A percentile compares a stretch with the other conserved stretches of the same genome.
Conservation (phyloP, 2,888 invertebrate genomes). For the Amphipoea lucens region DNA sequence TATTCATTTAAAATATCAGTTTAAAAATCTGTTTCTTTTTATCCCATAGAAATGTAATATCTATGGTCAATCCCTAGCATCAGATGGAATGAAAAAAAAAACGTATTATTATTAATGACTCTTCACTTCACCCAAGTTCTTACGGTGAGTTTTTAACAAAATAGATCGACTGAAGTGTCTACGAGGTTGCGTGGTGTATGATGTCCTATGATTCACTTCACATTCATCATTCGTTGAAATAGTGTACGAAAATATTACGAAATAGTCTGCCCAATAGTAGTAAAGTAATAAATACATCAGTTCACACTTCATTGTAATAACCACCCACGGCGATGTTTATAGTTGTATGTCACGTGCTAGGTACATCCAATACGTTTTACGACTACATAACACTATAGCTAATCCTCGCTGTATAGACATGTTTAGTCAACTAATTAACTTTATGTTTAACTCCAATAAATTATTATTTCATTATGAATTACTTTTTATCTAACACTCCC, state of each 20-base stretch:
- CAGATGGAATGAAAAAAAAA: too few relatives aligned
- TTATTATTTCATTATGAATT: not conserved
- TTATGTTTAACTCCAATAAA: conserved; percentile 25
- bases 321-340: conserved; percentile 61
- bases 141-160: not conserved
- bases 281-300: conserved; percentile 60
- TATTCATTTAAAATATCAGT: too few relatives aligned
- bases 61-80: too few relatives aligned
- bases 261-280: conserved; percentile 48
- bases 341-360: conserved; percentile 59
- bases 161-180: conserved; percentile 9
- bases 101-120: too few relatives aligned
- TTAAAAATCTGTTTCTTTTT: too few relatives aligned
- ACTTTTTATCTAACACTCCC: not conserved
- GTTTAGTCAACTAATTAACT: conserved; percentile 53
- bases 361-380: conserved; percentile 53
- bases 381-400: conserved; percentile 49
- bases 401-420: conserved; percentile 38
- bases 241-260: conserved; percentile 47
- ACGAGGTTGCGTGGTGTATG: conserved; percentile 18
- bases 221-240: conserved; percentile 45
- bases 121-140: too few relatives aligned
- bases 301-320: conserved; percentile 55
- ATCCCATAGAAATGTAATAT: too few relatives aligned
- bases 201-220: conserved; percentile 50